Conservation (phyloP, 2,888 invertebrate species). For the Cerceris rybyensis region DNA sequence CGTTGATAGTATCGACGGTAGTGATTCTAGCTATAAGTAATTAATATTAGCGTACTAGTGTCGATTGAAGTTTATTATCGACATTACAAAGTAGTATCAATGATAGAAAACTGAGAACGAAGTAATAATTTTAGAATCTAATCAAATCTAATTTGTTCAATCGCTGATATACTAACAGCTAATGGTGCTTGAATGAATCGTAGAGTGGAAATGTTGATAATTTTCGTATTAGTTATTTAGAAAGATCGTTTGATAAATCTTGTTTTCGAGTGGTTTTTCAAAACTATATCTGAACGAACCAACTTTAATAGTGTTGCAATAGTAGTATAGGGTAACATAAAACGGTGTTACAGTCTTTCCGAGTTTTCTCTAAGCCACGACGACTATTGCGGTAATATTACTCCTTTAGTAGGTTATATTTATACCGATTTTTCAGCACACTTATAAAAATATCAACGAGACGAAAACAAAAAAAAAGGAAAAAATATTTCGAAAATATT, state of each 20-base stretch:
- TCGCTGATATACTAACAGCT: slow-evolving; percentile 57
- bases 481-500: slow-evolving; percentile 56
- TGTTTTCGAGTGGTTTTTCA: slow-evolving; percentile 44
- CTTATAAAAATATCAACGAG: slow-evolving; percentile 67
- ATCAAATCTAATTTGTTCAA: slow-evolving; percentile 63
- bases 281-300: slow-evolving; percentile 52
- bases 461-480: slow-evolving; percentile 54
- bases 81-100: slow-evolving; percentile 60
- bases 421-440: slow-evolving; percentile 79
- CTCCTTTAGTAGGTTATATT: slow-evolving; percentile 75
- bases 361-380: slow-evolving; percentile 73
- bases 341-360: slow-evolving; percentile 76
- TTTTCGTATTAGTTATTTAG: slow-evolving; percentile 58
- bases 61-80: slow-evolving; percentile 60
- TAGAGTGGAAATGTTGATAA: slow-evolving; percentile 58
- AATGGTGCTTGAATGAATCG: slow-evolving; percentile 67
- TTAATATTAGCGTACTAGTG: slow-evolving; percentile 65
- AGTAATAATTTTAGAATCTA: slow-evolving; percentile 64
- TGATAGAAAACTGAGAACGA: slow-evolving; percentile 55
- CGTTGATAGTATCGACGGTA: slow-evolving; percentile 66
- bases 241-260: slow-evolving; percentile 49
- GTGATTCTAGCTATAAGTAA: slow-evolving; percentile 66
- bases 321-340: slow-evolving; percentile 60
- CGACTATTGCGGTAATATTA: slow-evolving; percentile 73
- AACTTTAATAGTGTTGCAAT: slow-evolving; percentile 64